Evolutionary conservation across 2,888 invertebrate species (phyloP).

Genomic region (Noctua fimbriata): DNA sequence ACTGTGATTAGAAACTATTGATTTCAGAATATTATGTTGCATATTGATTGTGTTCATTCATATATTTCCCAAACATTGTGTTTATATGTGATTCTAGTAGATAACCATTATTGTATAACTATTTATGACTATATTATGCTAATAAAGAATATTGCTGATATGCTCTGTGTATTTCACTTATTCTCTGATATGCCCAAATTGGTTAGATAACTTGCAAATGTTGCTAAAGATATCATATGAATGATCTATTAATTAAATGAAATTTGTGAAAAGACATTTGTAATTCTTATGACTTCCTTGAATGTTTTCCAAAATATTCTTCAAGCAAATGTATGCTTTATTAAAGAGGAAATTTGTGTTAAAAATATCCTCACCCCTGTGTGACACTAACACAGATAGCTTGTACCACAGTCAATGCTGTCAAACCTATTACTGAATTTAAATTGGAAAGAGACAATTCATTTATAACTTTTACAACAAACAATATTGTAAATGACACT

Average conservation of each 20-base stretch:
- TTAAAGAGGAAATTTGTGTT: slow-evolving; percentile 1
- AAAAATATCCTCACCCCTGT: slow-evolving; percentile 8
- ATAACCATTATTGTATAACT: slow-evolving; percentile 47
- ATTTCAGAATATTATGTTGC: slow-evolving; percentile 12
- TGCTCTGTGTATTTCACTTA: slow-evolving; percentile 56
- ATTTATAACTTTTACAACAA: neutral
- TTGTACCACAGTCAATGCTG: slow-evolving; percentile 56
- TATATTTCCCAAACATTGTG: slow-evolving; percentile 29
- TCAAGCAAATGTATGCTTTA: slow-evolving; percentile 11
- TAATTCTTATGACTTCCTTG: slow-evolving; percentile 4
- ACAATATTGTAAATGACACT: neutral
- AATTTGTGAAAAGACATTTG: slow-evolving; percentile 2
- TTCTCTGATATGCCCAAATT: slow-evolving; percentile 52
- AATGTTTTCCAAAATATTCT: slow-evolving; percentile 1
- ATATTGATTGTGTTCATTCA: slow-evolving; percentile 18
- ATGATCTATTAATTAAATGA: neutral
- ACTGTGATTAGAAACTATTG: slow-evolving; percentile 45
- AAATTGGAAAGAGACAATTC: neutral
- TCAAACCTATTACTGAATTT: neutral
- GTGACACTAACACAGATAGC: neutral
- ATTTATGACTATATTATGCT: slow-evolving; percentile 27
- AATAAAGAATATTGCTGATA: slow-evolving; percentile 58
- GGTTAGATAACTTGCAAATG: slow-evolving; percentile 7
- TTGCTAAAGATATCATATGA: neutral
- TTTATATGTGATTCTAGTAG: slow-evolving; percentile 34